These are phyloP conservation scores for Liasis olivaceus DNA, from an alignment of 2,797 vertebrate species.

Conservation along the genomic window DNA sequence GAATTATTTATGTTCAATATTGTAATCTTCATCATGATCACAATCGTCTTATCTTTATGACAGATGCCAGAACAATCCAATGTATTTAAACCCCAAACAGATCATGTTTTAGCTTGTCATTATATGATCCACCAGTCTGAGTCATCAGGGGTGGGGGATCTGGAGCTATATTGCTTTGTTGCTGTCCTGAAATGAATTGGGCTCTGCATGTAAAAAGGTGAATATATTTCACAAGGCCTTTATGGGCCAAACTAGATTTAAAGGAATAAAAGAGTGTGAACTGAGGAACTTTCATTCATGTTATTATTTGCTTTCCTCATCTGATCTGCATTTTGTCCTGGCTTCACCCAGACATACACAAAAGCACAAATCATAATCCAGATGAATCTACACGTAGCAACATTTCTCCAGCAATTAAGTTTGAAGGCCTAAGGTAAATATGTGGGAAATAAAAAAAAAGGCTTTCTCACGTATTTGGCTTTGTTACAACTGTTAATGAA, in stretches of 20 bases:
- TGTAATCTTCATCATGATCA: not conserved
- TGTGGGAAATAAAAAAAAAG: not conserved
- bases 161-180: not conserved
- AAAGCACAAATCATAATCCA: not conserved
- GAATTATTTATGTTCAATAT: not conserved
- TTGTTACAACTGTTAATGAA: slow-evolving; percentile 32
- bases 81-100: not conserved
- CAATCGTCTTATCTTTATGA: not conserved
- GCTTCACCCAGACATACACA: not conserved
- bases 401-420: slow-evolving; percentile 29
- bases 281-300: not conserved
- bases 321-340: not conserved
- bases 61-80: not conserved
- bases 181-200: not conserved
- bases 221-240: not conserved
- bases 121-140: not conserved
- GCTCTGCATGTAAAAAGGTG: not conserved
- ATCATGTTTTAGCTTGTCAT: not conserved
- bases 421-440: slow-evolving; percentile 26
- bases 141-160: not conserved
- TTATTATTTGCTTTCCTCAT: not conserved
- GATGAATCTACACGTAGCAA: slow-evolving; percentile 33
- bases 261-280: not conserved
- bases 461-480: slow-evolving; percentile 29
- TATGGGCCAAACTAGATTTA: not conserved